Base-by-base conservation (phyloP, 2,113 vertebrate genomes). In the Rhabdornis inornatus region DNA sequence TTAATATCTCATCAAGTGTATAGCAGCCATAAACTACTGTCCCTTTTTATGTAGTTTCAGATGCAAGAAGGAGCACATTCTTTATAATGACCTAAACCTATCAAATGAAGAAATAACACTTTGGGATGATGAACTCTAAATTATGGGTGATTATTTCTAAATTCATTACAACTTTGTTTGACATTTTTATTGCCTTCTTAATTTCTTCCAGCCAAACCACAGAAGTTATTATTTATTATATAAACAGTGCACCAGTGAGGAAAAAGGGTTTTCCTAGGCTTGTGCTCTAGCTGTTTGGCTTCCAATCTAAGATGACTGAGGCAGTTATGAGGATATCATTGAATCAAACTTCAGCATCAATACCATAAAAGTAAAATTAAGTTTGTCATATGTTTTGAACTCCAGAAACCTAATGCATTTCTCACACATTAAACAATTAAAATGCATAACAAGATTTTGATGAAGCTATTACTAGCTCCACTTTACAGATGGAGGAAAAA, bases 131-230 rank as follows among this genome's bases (percentile, higher is more conserved):
- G 88, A 96, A 94, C 87, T 95, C 90, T 97, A 96, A 98, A 97
- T 97, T 96, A 96, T 42, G 33, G 94, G 68, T 84, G 81, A 97
- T 96, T 97, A 96, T 96, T 97, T 97, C 86, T 95, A 95, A 96
- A 96, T 97, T 97, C 80, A 95, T 79, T 88, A 72, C 72, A 96
- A 95, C 68, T 97, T 96, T 75, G 53, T 88, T 64, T 95, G 95
- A 87, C 81, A 91, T 96, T 96, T 98, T 97, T 97, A 95, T 81
- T 96, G 53, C 79, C 33, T 59, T 76, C 63, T 94, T 96, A 97
- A 97, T 97, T 96, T 97, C 78, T 96, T 96, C 70, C 49, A 90
- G 42, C 52, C 79, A 97, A 96, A 77, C 52, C 42, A 77, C 35
- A 94, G 70, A 89, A 95, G 79, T 91, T 96, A 93, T 96, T 94